Evolutionary conservation across 1,140 invertebrate genomes (phyloP).

Genomic region (Caenorhabditis inopinata): DNA sequence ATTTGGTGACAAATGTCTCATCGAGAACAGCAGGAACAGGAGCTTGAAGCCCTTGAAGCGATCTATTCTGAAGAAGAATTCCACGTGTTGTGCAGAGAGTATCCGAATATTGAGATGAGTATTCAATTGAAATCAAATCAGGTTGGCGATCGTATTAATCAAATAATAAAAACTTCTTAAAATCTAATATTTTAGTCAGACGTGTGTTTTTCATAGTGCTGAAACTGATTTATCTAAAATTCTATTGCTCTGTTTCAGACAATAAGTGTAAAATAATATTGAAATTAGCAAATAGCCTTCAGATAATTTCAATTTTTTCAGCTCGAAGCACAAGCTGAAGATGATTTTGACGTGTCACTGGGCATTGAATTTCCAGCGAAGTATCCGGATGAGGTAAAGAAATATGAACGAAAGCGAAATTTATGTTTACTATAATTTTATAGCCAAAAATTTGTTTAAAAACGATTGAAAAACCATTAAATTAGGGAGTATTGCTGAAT

Average conservation of each 20-base stretch:
- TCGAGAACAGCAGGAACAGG: conserved; percentile 49
- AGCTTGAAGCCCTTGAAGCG: conserved; percentile 51
- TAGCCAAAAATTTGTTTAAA: no score
- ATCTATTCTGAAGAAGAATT: conserved; percentile 54
- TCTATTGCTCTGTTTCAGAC: no score
- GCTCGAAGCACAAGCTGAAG: conserved; percentile 40
- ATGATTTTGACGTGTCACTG: conserved; percentile 48
- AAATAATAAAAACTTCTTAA: neutral
- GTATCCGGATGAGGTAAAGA: conserved; percentile 50
- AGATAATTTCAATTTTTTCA: conserved; percentile 6
- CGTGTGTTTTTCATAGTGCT: neutral
- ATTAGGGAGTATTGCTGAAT: neutral
- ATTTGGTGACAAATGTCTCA: conserved; percentile 30
- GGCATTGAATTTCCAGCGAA: conserved; percentile 47
- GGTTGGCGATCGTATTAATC: conserved; percentile 8
- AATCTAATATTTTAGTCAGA: neutral
- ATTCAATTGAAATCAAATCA: conserved; percentile 50
- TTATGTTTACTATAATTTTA: no score
- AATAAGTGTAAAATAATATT: neutral
- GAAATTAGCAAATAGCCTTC: neutral
- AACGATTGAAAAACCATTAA: no score
- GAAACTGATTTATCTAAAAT: neutral
- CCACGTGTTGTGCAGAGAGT: conserved; percentile 46
- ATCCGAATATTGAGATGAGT: conserved; percentile 52
- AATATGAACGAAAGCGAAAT: neutral